Evolutionary conservation across 92 coral and sea anemone genomes (phyloP), one percentile per base, ranked within the genome.

Genomic region (Hydrozoanthus gracilis): DNA sequence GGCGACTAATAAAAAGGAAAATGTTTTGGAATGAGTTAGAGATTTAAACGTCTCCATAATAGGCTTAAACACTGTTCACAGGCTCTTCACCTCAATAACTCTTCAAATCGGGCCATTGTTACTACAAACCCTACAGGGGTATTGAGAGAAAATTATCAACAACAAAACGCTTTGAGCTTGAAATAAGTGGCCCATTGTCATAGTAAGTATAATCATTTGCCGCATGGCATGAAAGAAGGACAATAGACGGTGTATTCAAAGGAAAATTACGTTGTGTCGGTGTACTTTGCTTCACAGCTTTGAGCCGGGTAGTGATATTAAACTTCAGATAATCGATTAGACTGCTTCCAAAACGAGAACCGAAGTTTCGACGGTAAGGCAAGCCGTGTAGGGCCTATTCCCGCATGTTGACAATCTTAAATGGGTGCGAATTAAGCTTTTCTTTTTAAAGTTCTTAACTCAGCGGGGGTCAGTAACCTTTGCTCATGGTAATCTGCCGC

Each of bases 81-180:
- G 75, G 48, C 55, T 80, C 85, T 80, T 80, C 73, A 80, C 85
- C 51, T 92, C 85, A 84, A 90, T 82, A 86, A 72, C 91, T 65
- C 83, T 80, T 90, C 89, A 94, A 92, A 91, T 89, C 94, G 80
- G 71, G 45, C 83, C 82, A 82, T 92, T 92, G 98, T 92, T 60
- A 82, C 56, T n/a, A 74, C 80, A 83, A 73, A 77, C 87, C 95
- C 86, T 90, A 91, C 88, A 89, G 87, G 86, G 92, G 67, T 73
- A 90, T 92, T 92, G 98, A 91, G 91, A 87, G 71, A 62, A 92
- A 94, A 94, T 92, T 95, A 95, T 72, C 94, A 95, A 88, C 92
- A 93, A 95, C 95, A 92, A 95, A 89, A 84, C 89, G 94, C 64
- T 90, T 87, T 76, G 92, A 69, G 94, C 90, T 89, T 87, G 92